A percentile compares a stretch with the other conserved stretches of the same genome.
Evolutionary conservation across 2,888 invertebrate species (phyloP).

Genomic region (Odontothrips loti): DNA sequence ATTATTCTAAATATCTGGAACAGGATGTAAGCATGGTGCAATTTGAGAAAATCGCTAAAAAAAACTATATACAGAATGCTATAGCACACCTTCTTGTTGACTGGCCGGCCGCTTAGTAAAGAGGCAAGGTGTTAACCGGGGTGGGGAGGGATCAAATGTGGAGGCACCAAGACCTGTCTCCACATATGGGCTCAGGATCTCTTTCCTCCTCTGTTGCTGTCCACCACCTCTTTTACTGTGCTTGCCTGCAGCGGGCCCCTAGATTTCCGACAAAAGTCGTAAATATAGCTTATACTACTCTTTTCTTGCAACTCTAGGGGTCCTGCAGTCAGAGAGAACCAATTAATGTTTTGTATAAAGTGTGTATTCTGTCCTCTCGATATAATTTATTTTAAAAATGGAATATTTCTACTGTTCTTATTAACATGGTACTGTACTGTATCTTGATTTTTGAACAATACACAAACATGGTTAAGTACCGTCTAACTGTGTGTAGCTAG

Average conservation of each 20-base stretch:
- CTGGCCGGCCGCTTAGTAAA: constrained; percentile 32
- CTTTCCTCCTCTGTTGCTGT: constrained; percentile 33
- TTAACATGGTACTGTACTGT: constrained; percentile 26
- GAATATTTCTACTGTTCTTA: constrained; percentile 27
- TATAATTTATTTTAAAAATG: constrained; percentile 27
- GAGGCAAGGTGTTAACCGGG: constrained; percentile 25
- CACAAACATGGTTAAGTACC: constrained; percentile 25
- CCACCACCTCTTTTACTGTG: background rate
- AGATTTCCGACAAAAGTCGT: constrained; percentile 30
- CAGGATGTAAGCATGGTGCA: constrained; percentile 31
- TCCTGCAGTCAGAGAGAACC: constrained; percentile 21
- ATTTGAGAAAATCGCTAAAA: constrained; percentile 31
- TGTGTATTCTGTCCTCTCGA: constrained; percentile 27
- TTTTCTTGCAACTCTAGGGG: constrained; percentile 7
- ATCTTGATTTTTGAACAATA: constrained; percentile 19
- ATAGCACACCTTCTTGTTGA: constrained; percentile 37
- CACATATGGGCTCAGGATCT: constrained; percentile 36
- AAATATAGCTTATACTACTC: background rate
- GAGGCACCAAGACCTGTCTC: constrained; percentile 31
- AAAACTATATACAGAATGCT: constrained; percentile 35
- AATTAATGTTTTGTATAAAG: constrained; percentile 30
- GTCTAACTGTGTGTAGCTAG: constrained; percentile 26
- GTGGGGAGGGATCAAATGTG: constrained; percentile 31
- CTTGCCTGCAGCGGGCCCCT: constrained; percentile 10
- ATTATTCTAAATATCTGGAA: constrained; percentile 34